These are phyloP conservation scores for Pterois miles DNA, from an alignment of 2,797 vertebrate species.

Conservation along the genomic window DNA sequence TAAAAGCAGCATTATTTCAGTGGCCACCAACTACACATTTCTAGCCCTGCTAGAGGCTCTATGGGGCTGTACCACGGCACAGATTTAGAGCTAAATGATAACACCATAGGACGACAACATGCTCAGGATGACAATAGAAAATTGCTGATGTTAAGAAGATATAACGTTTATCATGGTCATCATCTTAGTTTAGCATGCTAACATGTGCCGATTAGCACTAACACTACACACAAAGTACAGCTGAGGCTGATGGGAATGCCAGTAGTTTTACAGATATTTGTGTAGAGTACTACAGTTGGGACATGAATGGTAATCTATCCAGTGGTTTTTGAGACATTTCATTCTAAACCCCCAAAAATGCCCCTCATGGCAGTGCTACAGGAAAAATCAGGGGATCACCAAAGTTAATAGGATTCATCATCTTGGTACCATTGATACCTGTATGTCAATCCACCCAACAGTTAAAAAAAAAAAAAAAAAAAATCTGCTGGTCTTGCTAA, in stretches of 20 bases:
- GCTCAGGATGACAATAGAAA: constrained; percentile 1
- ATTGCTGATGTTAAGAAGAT: background rate
- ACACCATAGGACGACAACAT: background rate
- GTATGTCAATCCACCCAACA: background rate
- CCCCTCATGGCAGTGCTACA: background rate
- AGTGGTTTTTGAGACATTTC: background rate
- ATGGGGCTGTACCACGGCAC: background rate
- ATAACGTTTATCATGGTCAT: background rate
- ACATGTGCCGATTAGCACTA: background rate
- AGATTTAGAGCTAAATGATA: background rate
- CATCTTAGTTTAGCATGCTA: background rate
- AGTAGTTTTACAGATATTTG: background rate
- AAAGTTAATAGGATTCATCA: background rate
- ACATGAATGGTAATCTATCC: background rate
- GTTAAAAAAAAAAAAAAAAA: background rate
- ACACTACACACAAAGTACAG: background rate
- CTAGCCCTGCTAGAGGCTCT: background rate
- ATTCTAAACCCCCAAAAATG: background rate
- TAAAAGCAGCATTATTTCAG: background rate
- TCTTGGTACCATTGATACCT: background rate
- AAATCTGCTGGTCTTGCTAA: background rate
- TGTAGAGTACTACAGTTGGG: background rate
- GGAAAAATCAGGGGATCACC: background rate
- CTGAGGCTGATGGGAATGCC: background rate
- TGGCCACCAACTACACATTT: background rate